A percentile compares a stretch with the other conserved stretches of the same genome.
Conservation (phyloP, 1,140 invertebrate genomes). For the Acromyrmex heyeri region DNA sequence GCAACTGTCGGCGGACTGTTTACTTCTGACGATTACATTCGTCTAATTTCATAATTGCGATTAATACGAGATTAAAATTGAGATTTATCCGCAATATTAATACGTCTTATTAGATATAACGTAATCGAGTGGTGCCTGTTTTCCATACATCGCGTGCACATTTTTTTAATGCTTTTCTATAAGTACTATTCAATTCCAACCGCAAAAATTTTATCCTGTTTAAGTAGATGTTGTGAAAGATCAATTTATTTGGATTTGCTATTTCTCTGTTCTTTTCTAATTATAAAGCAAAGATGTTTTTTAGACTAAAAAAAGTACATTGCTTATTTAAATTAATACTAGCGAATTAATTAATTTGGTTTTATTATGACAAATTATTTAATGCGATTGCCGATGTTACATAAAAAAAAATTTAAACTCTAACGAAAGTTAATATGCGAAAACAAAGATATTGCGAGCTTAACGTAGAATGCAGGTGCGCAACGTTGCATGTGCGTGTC, state of each 20-base stretch:
- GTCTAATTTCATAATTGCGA: slow-evolving; percentile 63
- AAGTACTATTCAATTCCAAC: background rate
- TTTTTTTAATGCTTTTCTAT: slow-evolving; percentile 11
- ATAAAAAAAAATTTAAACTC: slow-evolving; percentile 16
- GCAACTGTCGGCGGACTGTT: slow-evolving; percentile 66
- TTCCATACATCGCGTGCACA: slow-evolving; percentile 23
- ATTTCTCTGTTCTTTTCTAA: background rate
- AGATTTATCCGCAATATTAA: slow-evolving; percentile 57
- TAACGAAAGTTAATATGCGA: slow-evolving; percentile 52
- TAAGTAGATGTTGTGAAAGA: background rate
- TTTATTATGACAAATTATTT: background rate
- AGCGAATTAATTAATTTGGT: background rate
- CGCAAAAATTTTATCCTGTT: background rate
- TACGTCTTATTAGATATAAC: slow-evolving; percentile 58
- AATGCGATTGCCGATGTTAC: background rate
- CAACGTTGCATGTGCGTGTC: slow-evolving; percentile 52
- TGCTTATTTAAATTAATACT: background rate
- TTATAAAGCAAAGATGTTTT: background rate
- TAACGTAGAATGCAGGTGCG: slow-evolving; percentile 35
- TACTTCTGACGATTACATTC: slow-evolving; percentile 60
- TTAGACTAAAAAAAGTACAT: background rate
- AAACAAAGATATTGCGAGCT: slow-evolving; percentile 25
- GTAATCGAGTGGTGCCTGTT: slow-evolving; percentile 56
- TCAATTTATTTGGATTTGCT: background rate
- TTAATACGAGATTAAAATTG: slow-evolving; percentile 70